Percentiles rank a stretch among this genome's conserved stretches.
phyloP scores from a whole-genome alignment of 2,888 invertebrate species.

The Volucella bombylans region DNA sequence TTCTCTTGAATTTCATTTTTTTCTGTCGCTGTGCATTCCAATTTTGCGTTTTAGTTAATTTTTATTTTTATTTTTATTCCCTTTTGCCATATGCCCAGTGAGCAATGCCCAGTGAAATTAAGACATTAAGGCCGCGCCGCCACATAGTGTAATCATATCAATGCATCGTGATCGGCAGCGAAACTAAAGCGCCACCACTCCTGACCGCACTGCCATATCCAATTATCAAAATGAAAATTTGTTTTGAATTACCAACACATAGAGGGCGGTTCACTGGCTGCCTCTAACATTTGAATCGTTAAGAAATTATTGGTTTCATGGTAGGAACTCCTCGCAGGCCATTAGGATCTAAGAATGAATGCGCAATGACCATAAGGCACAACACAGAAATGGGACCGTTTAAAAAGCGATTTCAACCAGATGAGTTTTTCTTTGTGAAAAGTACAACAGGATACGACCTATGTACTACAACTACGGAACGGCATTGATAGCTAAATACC shows the following conservation, averaged over 20 bases:
- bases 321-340: conserved; percentile 59
- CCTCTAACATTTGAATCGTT: conserved; percentile 51
- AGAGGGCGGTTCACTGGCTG: conserved; percentile 24
- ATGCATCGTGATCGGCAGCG: conserved; percentile 73
- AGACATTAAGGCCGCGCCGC: conserved; percentile 70
- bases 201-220: conserved; percentile 51
- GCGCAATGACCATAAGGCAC: conserved; percentile 42
- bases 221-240: conserved; percentile 69
- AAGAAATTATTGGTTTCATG: conserved; percentile 55
- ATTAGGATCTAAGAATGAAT: conserved; percentile 66
- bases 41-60: conserved; percentile 45
- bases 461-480: too few relatives aligned
- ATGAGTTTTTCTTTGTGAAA: conserved; percentile 44
- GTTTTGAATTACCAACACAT: conserved; percentile 63
- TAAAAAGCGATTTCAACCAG: conserved; percentile 64
- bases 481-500: too few relatives aligned
- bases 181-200: conserved; percentile 72
- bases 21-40: conserved; percentile 70
- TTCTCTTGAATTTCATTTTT: conserved; percentile 56
- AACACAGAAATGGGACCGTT: conserved; percentile 47
- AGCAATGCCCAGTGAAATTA: conserved; percentile 62
- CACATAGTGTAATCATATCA: conserved; percentile 73
- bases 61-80: conserved; percentile 22
- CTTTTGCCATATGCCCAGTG: conserved; percentile 27
- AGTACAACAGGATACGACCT: too few relatives aligned